phyloP scores from a whole-genome alignment of 2,888 invertebrate genomes.

The Xanthorhoe designata region DNA sequence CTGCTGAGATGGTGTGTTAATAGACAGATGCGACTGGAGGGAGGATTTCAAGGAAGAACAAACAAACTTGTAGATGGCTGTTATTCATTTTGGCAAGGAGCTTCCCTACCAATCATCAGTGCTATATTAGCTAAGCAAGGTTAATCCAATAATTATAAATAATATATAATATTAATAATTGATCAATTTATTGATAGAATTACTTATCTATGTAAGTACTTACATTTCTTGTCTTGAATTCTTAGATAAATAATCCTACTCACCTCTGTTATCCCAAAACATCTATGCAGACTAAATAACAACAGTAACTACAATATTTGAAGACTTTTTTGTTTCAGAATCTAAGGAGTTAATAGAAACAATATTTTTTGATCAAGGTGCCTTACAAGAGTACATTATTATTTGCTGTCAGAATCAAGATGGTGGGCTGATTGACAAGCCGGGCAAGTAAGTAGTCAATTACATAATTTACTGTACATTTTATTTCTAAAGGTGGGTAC shows the following conservation, averaged over 20 bases:
- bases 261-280: no score
- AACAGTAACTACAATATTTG: not conserved
- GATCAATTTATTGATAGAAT: no score
- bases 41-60: constrained; percentile 98
- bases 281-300: no score
- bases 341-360: constrained; percentile 79
- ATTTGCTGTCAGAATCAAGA: constrained; percentile 94
- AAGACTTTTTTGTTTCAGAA: constrained; percentile 60
- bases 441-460: constrained; percentile 91
- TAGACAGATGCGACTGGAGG: constrained; percentile 97
- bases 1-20: constrained; percentile 95
- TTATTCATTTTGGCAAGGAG: constrained; percentile 99
- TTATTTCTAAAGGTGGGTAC: no score
- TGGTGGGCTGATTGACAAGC: constrained; percentile 98
- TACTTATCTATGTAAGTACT: no score
- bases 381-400: constrained; percentile 97
- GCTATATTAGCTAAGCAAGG: constrained; percentile 87
- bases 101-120: constrained; percentile 94
- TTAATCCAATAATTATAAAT: no score
- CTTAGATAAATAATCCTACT: no score
- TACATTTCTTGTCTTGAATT: no score
- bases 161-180: no score
- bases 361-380: constrained; percentile 92
- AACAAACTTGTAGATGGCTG: constrained; percentile 99
- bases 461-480: not conserved